Percentiles rank a stretch among this genome's conserved stretches.
Conservation (phyloP, 2,797 vertebrate species). For the Bovichtus diacanthus region DNA sequence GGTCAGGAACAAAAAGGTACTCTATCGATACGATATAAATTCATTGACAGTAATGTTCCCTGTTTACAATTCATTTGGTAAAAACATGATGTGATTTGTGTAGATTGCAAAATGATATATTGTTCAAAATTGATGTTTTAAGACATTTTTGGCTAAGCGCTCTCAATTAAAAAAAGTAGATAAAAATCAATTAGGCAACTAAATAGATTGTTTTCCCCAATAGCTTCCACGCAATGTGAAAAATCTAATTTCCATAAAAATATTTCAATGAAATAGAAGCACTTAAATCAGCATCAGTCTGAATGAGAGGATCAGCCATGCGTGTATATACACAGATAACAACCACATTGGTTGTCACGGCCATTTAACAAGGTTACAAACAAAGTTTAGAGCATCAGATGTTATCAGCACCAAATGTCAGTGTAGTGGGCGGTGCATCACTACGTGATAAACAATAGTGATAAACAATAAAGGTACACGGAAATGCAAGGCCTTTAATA, state of each 20-base stretch:
- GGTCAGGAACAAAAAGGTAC: not conserved
- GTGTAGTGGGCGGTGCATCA: conserved; percentile 33
- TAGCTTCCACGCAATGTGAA: not conserved
- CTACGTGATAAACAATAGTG: not conserved
- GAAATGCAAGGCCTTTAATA: not conserved
- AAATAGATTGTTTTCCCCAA: not conserved
- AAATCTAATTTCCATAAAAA: too few species aligned
- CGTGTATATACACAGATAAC: too few species aligned
- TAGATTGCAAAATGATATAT: not conserved
- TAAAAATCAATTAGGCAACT: not conserved
- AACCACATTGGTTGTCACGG: not conserved
- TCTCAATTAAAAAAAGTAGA: not conserved
- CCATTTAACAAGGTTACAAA: not conserved
- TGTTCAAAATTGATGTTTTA: not conserved
- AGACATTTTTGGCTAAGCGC: not conserved
- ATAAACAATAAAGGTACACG: not conserved
- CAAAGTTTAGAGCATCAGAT: not conserved
- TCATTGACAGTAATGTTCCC: not conserved
- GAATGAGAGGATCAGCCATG: not conserved
- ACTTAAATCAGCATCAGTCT: too few species aligned
- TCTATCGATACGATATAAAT: too few species aligned
- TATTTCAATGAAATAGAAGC: too few species aligned
- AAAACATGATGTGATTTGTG: not conserved
- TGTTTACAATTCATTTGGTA: not conserved
- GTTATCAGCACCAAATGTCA: not conserved